Conservation (phyloP, 2,888 invertebrate genomes). For the Rutpela maculata region DNA sequence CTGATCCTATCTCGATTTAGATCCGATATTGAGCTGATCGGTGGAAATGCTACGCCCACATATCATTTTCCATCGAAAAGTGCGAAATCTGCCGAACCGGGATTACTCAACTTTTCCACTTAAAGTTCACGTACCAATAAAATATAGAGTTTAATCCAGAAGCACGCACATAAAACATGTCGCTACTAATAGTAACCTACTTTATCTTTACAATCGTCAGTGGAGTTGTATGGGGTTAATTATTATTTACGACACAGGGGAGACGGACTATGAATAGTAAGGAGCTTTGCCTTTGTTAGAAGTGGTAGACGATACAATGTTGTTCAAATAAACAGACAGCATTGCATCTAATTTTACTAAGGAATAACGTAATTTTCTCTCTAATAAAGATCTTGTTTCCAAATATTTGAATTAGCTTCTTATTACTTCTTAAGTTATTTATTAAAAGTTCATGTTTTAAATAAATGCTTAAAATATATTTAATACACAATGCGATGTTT, state of each 20-base stretch:
- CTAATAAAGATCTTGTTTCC: too few relatives aligned
- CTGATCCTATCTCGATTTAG: conserved; percentile 34
- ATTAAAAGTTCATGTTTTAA: too few relatives aligned
- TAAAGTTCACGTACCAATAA: conserved; percentile 16
- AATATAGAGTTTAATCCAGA: not conserved
- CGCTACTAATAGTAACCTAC: not conserved
- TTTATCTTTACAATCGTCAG: not conserved
- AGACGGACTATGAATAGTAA: conserved; percentile 1
- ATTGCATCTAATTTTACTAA: too few relatives aligned
- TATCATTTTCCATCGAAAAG: conserved; percentile 28
- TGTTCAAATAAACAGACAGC: too few relatives aligned
- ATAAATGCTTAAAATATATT: too few relatives aligned
- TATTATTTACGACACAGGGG: not conserved
- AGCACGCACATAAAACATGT: conserved; percentile 15
- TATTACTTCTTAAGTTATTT: too few relatives aligned
- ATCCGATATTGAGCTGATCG: conserved; percentile 22
- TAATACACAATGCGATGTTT: too few relatives aligned
- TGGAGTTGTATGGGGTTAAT: conserved; percentile 8
- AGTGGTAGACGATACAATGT: not conserved
- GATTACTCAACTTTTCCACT: conserved; percentile 29
- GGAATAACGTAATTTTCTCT: too few relatives aligned
- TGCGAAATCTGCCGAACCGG: conserved; percentile 25
- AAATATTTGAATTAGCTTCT: too few relatives aligned
- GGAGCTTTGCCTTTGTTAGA: not conserved
- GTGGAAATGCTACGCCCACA: conserved; percentile 18